A percentile compares a stretch with the other conserved stretches of the same genome.
Conservation (phyloP, 2,888 invertebrate species). For the Oscheius sp. region DNA sequence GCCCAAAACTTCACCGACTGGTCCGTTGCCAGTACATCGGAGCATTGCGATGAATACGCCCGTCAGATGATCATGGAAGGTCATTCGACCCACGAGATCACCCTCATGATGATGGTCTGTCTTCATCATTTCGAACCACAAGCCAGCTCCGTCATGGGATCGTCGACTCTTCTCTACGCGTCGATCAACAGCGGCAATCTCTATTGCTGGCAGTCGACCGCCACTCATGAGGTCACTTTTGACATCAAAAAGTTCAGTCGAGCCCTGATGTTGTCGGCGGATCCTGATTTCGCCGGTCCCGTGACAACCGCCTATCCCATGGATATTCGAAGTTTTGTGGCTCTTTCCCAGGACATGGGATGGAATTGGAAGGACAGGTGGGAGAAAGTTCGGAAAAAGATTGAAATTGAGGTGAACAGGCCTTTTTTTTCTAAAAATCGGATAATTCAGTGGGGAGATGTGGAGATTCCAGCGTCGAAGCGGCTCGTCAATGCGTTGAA, state of each 20-base stretch:
- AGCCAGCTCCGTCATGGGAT: background rate
- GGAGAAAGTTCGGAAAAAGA: too few species aligned
- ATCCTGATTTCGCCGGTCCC: background rate
- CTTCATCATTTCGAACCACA: background rate
- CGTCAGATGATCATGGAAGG: background rate
- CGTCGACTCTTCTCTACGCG: background rate
- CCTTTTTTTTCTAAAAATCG: too few species aligned
- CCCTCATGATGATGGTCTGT: background rate
- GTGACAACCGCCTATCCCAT: background rate
- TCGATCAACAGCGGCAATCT: background rate
- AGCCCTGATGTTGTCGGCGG: background rate
- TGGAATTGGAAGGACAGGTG: too few species aligned
- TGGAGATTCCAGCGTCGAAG: background rate
- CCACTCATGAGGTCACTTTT: background rate
- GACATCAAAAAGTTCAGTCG: background rate
- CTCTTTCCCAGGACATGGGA: too few species aligned
- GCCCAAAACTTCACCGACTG: too few species aligned
- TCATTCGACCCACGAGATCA: background rate
- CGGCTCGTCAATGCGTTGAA: background rate
- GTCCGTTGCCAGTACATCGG: background rate
- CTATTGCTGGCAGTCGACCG: background rate
- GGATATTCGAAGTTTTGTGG: too few species aligned
- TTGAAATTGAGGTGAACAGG: too few species aligned
- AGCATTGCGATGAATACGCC: background rate
- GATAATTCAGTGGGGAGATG: too few species aligned